These are phyloP conservation scores for Eugnorisma glareosa DNA, from an alignment of 2,888 invertebrate genomes.

Conservation along the genomic window DNA sequence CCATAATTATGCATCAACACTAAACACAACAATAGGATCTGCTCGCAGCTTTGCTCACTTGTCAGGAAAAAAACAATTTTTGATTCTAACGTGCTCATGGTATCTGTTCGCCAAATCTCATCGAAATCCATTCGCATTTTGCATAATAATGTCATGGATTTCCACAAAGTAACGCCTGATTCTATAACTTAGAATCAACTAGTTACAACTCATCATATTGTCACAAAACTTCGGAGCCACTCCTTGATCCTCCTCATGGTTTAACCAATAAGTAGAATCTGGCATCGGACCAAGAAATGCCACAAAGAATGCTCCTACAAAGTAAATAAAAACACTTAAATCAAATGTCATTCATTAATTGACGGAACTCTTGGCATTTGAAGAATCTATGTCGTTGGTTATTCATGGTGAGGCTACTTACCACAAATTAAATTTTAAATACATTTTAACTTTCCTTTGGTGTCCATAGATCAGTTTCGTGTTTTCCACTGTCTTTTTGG, in stretches of 20 bases:
- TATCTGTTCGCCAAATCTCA: not conserved
- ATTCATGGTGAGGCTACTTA: constrained; percentile 22
- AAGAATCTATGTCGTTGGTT: constrained; percentile 51
- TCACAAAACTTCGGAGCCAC: constrained; percentile 3
- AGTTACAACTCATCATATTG: not conserved
- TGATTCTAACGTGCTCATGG: not conserved
- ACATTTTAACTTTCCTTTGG: constrained; percentile 1
- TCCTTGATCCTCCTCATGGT: constrained; percentile 30
- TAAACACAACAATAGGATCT: not conserved
- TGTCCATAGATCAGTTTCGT: not conserved
- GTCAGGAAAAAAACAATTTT: not conserved
- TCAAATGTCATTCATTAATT: constrained; percentile 60
- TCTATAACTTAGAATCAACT: not conserved
- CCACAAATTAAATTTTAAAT: not conserved
- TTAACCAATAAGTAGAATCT: constrained; percentile 35
- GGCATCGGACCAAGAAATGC: constrained; percentile 44
- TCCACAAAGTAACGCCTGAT: no score
- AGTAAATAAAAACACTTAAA: constrained; percentile 62
- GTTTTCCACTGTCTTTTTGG: no score
- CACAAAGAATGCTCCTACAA: constrained; percentile 42
- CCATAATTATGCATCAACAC: not conserved
- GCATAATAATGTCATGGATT: no score
- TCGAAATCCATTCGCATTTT: not conserved
- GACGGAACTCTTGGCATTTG: constrained; percentile 37
- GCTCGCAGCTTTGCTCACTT: not conserved